Base-by-base conservation (phyloP, 2,797 vertebrate genomes). In the Philypnodon macrostomus region DNA sequence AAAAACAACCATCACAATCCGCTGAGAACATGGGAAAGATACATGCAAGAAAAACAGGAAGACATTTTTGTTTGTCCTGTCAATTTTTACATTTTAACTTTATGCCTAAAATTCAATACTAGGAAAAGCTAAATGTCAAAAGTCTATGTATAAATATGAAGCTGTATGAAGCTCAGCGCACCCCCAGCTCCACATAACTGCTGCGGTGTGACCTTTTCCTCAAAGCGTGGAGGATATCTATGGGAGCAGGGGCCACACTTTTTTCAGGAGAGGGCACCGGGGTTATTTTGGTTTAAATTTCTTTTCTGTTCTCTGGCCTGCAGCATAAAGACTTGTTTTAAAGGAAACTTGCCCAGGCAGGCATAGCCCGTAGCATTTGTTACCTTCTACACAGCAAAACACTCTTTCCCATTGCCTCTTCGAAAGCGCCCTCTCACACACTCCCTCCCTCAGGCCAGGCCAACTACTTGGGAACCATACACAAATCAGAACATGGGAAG, bases 251-350 rank as follows among this genome's bases (percentile, higher is more conserved):
- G 50, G 58, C 52, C 58, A 62, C 63, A 65, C 77, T 86, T 83
- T 86, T 83, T 70, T 83, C 75, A 81, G 63, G 75, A 70, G 47
- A 73, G 84, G 80, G 76, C 75, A 74, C 60, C 61, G 69, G 38
- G 80, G 79, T 87, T 85, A 82, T 85, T 85, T 83, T 76, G 75
- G 78, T 80, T 85, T 71, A 71, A 85, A 84, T 86, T 83, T 82
- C 79, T 75, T 81, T 80, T 79, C 74, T 81, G 72, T 79, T 85
- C 79, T 82, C 70, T 65, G 67, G 67, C 53, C 75, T 81, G 44
- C 49, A 75, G 77, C 63, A 79, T 59, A 76, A 79, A 77, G 58
- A 15, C 41, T 27, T 8, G 17, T 16, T 37, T 4, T 16, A 18
- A 46, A 34, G 16, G 37, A 55, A 66, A 71, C 77, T 38, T 83